Percentiles rank a stretch among this genome's conserved stretches.
Evolutionary conservation across 2,888 invertebrate species (phyloP).

Genomic region (Cerceris ruficornis): DNA sequence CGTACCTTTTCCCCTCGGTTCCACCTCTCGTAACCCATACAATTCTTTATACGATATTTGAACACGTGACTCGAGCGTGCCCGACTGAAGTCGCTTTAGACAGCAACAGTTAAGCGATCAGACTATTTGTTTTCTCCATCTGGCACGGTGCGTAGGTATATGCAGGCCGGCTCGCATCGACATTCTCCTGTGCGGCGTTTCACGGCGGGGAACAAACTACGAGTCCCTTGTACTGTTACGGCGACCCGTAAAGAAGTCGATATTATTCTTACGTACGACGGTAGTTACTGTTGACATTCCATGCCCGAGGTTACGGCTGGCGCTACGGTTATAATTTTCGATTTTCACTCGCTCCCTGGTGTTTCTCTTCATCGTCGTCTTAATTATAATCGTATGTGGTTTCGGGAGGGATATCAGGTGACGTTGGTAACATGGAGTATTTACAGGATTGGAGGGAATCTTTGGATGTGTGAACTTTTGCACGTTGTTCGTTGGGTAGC

Average conservation of each 20-base stretch:
- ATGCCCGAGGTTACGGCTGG: conserved; percentile 44
- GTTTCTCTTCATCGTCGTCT: no score
- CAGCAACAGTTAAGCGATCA: conserved; percentile 63
- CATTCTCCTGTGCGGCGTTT: conserved; percentile 45
- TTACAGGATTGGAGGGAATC: no score
- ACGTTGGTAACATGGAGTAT: no score
- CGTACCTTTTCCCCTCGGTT: not conserved
- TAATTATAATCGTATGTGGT: no score
- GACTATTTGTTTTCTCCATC: conserved; percentile 64
- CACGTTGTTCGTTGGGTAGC: no score
- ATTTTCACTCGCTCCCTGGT: conserved; percentile 24
- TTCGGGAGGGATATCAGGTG: no score
- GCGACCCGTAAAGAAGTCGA: conserved; percentile 61
- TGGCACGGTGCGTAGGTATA: conserved; percentile 49
- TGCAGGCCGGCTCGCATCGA: conserved; percentile 30
- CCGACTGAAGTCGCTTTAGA: conserved; percentile 52
- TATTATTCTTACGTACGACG: conserved; percentile 64
- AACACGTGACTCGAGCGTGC: conserved; percentile 60
- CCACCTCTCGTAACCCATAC: conserved; percentile 31
- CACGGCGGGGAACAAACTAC: conserved; percentile 53
- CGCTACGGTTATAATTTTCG: conserved; percentile 45
- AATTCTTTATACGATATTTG: conserved; percentile 52
- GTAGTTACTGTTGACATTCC: conserved; percentile 66
- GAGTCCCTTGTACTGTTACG: conserved; percentile 56
- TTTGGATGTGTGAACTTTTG: no score